Evolutionary conservation across 2,113 vertebrate genomes (phyloP).

Genomic region (Alaudala cheleensis): DNA sequence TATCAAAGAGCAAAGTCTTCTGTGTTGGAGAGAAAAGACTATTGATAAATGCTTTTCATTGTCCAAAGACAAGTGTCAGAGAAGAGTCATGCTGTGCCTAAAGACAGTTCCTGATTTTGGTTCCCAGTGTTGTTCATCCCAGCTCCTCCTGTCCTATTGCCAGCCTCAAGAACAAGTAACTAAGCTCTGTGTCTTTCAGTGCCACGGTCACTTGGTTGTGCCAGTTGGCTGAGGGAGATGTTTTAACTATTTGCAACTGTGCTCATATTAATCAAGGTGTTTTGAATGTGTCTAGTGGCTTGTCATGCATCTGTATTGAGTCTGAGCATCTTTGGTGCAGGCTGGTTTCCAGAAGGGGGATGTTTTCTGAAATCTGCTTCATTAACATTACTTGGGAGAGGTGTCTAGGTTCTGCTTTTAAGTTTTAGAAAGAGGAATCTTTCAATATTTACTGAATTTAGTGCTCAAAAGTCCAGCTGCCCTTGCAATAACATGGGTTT

Average conservation of each 20-base stretch:
- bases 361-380: neutral
- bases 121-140: neutral
- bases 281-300: neutral
- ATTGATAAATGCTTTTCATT: neutral
- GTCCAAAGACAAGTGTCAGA: neutral
- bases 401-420: neutral
- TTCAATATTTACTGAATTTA: neutral
- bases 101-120: neutral
- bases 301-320: neutral
- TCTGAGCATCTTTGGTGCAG: accelerated
- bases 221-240: neutral
- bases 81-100: neutral
- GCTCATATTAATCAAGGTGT: neutral
- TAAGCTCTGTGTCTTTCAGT: neutral
- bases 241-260: neutral
- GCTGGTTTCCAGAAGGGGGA: neutral
- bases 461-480: neutral
- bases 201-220: neutral
- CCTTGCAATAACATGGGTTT: neutral
- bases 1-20: neutral
- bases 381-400: neutral
- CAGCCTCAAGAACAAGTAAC: neutral
- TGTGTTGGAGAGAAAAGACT: neutral
- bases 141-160: neutral
- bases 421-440: neutral